phyloP scores from a whole-genome alignment of 2,888 invertebrate species.

The Euzophera pinguis region DNA sequence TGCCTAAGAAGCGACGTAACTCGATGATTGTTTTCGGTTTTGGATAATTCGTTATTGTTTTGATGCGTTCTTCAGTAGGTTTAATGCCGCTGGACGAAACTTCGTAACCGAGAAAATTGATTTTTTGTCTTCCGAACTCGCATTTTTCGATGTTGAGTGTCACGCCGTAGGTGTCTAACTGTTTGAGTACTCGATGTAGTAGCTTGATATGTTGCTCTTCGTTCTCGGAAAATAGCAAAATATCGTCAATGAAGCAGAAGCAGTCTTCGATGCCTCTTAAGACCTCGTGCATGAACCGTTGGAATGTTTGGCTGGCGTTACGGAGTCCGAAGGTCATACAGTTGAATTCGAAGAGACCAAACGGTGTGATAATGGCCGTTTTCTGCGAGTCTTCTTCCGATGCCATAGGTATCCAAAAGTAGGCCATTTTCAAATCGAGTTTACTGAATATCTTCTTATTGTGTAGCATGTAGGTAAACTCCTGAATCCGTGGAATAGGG shows the following conservation, averaged over 20 bases:
- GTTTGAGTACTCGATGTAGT: conserved; percentile 11
- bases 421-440: conserved; percentile 30
- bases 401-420: conserved; percentile 18
- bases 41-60: too few species aligned
- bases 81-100: conserved; percentile 10
- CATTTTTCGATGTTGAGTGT: conserved; percentile 21
- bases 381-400: too few species aligned
- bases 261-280: conserved; percentile 20
- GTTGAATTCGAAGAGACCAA: conserved; percentile 24
- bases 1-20: conserved; percentile 18
- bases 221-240: too few species aligned
- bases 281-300: conserved; percentile 22
- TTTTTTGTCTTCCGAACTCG: conserved; percentile 14
- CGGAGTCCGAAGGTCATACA: conserved; percentile 32
- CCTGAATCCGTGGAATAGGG: too few species aligned
- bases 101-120: conserved; percentile 20
- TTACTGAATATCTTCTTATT: too few species aligned
- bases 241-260: not conserved
- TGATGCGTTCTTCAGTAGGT: too few species aligned
- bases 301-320: conserved; percentile 36
- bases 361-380: too few species aligned
- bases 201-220: too few species aligned
- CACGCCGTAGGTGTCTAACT: conserved; percentile 17
- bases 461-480: too few species aligned
- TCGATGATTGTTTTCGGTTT: too few species aligned